Evolutionary conservation across 2,888 invertebrate genomes (phyloP), one percentile per base, ranked within the genome.

Genomic region (Hermaeophaga mercurialis): DNA sequence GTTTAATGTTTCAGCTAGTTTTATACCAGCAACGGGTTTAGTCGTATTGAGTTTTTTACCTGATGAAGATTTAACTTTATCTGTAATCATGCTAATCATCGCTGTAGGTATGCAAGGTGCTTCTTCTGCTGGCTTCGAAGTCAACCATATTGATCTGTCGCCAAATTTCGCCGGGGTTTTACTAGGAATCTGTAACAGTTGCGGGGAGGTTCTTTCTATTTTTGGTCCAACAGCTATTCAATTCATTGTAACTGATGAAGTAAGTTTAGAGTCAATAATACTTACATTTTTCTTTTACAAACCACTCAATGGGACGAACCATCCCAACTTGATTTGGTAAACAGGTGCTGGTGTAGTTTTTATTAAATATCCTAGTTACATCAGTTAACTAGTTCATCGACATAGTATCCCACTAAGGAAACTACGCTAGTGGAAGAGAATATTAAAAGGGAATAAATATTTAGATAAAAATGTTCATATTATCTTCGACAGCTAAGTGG

Each of bases 161-260:
- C 91, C 92, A 1, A 90, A 90, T 73, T 90, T 87, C 73, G 89
- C 92, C 3, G 92, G 91, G 22, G 85, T 88, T 0, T 75, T 93
- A 64, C 90, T 92, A 89, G 91, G 91, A 5, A 85, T 93, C 66
- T 90, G 90, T 1, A 92, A 92, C 71, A 86, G 87, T 8, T 78
- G 83, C 11, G 87, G 88, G 0, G 90, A 89, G 67, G 78, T 90
- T 6, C 87, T 88, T 76, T 89, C 91, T 48, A 87, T 92, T 59
- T 78, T 91, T 65, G 91, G 90, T 0, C 92, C 92, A 0, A 76
- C 90, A 0, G 80, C 86, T 24, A 88, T 89, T 0, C 86, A 88
- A 3, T 73, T 84, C 7, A 83, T 93, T 17, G 84, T 91, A 1
- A 78, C 78, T 4, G 84, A 90, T 71, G 81, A 85, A 79, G 91